A percentile compares a stretch with the other conserved stretches of the same genome.
Evolutionary conservation across 2,113 vertebrate species (phyloP).

Genomic region (Odocoileus virginianus): DNA sequence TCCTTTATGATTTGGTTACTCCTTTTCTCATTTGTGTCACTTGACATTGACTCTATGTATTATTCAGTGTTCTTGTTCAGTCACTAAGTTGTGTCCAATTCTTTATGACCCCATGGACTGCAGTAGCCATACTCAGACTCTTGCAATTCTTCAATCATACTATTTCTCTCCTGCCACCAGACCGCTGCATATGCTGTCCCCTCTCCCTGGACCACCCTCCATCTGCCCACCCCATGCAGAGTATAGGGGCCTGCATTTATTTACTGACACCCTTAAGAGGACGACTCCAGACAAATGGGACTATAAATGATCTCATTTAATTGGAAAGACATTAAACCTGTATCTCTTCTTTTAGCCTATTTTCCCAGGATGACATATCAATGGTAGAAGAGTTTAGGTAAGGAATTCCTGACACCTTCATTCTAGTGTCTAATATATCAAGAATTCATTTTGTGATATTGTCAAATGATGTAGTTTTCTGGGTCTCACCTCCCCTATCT

Average conservation of each 20-base stretch:
- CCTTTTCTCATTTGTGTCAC: not conserved
- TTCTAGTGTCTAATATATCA: not conserved
- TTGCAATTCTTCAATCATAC: not conserved
- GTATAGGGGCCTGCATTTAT: not conserved
- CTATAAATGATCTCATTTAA: not conserved
- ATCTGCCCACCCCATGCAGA: not conserved
- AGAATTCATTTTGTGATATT: not conserved
- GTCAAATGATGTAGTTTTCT: not conserved
- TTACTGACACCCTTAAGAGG: not conserved
- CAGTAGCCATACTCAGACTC: not conserved
- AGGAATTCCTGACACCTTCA: not conserved
- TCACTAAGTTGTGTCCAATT: not conserved
- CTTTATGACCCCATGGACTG: not conserved
- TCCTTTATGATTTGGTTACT: not conserved
- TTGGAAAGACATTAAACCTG: not conserved
- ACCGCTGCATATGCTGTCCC: not conserved
- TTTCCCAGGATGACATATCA: not conserved
- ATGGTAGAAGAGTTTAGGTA: not conserved
- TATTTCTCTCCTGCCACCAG: not conserved
- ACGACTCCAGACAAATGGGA: not conserved
- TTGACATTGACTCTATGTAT: not conserved
- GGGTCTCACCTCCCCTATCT: not conserved
- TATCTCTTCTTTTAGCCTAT: not conserved
- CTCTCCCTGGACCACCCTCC: not conserved
- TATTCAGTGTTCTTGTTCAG: not conserved